These are phyloP conservation scores for Scyliorhinus canicula DNA, from an alignment of 2,797 vertebrate genomes.

Conservation along the genomic window DNA sequence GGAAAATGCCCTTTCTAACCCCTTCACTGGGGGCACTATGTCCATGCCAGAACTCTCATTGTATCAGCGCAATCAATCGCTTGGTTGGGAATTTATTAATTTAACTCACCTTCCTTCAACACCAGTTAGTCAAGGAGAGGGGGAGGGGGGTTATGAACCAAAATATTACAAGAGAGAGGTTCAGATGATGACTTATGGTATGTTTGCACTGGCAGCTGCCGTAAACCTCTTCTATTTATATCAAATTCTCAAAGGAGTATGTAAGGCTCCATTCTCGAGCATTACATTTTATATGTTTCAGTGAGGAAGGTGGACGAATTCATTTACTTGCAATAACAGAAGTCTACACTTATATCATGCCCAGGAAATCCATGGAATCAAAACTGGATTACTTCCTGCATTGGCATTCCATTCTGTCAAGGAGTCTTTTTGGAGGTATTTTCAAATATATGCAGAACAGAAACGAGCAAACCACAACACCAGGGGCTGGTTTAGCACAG, in stretches of 20 bases:
- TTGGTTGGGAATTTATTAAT: not conserved
- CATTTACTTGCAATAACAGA: not conserved
- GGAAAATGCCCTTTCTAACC: slow-evolving; percentile 18
- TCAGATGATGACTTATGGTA: not conserved
- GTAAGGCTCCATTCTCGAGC: not conserved
- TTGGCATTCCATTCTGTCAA: not conserved
- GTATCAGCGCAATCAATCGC: not conserved
- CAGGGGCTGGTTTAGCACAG: too few species aligned
- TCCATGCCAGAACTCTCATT: not conserved
- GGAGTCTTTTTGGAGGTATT: too few species aligned
- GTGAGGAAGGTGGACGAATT: not conserved
- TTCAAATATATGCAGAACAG: too few species aligned
- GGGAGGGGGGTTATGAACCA: not conserved
- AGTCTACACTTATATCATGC: not conserved
- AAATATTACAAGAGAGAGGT: not conserved
- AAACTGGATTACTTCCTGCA: not conserved
- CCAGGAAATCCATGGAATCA: not conserved
- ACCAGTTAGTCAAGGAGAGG: not conserved
- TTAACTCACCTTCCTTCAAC: not conserved
- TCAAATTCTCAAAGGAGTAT: not conserved
- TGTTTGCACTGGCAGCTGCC: not conserved
- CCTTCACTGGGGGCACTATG: not conserved
- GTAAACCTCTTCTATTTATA: not conserved
- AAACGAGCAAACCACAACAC: too few species aligned
- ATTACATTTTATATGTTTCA: not conserved